Evolutionary conservation across 1,140 invertebrate genomes (phyloP), one percentile per base, ranked within the genome.

Genomic region (Himalopsyche phryganea): DNA sequence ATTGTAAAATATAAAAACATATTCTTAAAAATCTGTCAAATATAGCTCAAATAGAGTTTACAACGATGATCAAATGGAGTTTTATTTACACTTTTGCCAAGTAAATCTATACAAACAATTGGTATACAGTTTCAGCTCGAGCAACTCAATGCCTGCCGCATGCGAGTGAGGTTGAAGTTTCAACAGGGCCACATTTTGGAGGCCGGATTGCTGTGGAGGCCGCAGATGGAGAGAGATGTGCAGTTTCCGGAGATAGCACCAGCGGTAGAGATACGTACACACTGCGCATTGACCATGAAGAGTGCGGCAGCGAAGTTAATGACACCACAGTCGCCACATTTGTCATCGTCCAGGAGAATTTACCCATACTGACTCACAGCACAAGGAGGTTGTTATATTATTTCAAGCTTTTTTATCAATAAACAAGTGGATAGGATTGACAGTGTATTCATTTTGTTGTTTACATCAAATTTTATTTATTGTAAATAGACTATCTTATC

Each of bases 291-390:
- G 81, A 85, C 66, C 89, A 91, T 65, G 78, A 83, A 13, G 77
- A 84, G 53, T 91, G 88, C 62, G 88, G 88, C n/a, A 89, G 86
- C 38, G 76, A 84, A 60, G 83, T 88, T 1, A 87, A 89, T 47
- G 79, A 81, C 5, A 86, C 85, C 51, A 86, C 84, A 1, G 88
- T 88, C 54, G 85, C 83, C 40, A 90, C 88, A 0, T 90, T 88
- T 66, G 86, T 91, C 14, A 81, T 90, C 4, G 88, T 91, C 4
- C 88, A 91, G 66, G 89, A 91, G 68, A 90, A 89, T 69, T 70
- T 88, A 28, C 86, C 87, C 0, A 90, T 91, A 58, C 80, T 90
- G 7, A 91, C 88, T 0, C 88, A 91, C 66, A 90, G 87, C 67
- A 89, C 88, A 0, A 73, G 88, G 54, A 80, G 86, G 75, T 82